These are phyloP conservation scores for Drosophila austrosaltans DNA, from an alignment of 2,888 invertebrate genomes.

Conservation along the genomic window DNA sequence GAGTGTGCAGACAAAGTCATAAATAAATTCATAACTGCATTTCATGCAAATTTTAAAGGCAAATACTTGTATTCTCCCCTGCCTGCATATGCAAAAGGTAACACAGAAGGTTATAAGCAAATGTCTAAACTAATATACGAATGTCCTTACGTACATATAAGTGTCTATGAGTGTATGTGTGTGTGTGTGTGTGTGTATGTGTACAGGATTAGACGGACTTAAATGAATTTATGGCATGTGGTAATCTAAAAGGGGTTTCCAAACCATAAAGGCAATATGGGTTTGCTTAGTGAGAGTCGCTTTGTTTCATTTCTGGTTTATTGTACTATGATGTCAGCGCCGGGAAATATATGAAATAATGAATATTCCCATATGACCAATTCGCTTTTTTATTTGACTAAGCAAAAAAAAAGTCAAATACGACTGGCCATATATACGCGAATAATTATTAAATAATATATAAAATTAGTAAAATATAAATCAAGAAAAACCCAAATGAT, in stretches of 20 bases:
- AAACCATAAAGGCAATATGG: constrained; percentile 11
- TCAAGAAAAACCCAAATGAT: neutral
- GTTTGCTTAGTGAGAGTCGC: constrained; percentile 5
- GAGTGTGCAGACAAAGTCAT: constrained; percentile 55
- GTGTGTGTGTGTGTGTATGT: constrained; percentile 16
- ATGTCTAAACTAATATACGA: constrained; percentile 44
- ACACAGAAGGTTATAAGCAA: constrained; percentile 31
- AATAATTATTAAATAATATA: neutral
- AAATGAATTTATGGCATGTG: constrained; percentile 74
- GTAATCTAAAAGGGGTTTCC: constrained; percentile 58
- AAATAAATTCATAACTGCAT: constrained; percentile 71
- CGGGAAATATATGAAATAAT: neutral
- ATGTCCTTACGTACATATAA: constrained; percentile 23
- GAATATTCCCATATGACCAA: neutral
- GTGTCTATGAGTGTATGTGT: constrained; percentile 18
- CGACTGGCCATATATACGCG: neutral
- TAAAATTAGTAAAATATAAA: too few relatives aligned
- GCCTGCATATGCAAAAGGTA: constrained; percentile 23
- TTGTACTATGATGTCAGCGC: constrained; percentile 3
- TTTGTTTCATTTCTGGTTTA: constrained; percentile 9
- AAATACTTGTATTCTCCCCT: constrained; percentile 21
- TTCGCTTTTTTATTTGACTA: neutral
- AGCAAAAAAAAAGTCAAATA: too few relatives aligned
- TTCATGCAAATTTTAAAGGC: constrained; percentile 59
- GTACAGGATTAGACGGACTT: constrained; percentile 63